Evolutionary conservation across 2,797 vertebrate species (phyloP), one percentile per base, ranked within the genome.

Genomic region (Moxostoma hubbsi): DNA sequence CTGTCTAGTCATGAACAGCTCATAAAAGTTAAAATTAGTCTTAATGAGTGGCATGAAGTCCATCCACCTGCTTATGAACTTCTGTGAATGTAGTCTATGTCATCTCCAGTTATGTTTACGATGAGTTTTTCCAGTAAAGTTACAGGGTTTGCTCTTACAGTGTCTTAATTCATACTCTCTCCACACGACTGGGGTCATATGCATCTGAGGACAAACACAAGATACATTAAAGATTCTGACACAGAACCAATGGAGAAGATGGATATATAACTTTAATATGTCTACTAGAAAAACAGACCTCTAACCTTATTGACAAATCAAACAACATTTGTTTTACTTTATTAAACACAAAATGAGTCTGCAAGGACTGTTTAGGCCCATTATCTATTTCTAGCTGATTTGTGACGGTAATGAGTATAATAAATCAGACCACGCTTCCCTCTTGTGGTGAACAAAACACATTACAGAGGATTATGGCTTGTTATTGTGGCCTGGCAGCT

Each of bases 141-240:
- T 80, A 84, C 75, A 82, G 75, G 65, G 82, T 87, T 80, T 79
- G 87, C 75, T 84, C 87, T 89, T 79, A 86, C 82, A 84, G 86
- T 75, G 79, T 88, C 86, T 68, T 72, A 81, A 82, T 87, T 91
- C 89, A 99, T 87, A 99, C 98, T 89, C 94, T 93, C 92, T 99
- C 98, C 87, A 99, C 97, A 90, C 94, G 95, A 92, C 96, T 97
- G 78, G 98, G 97, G 92, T 99, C 98, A 45, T 99, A 99, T 0
- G 92, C 87, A 88, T 95, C 95, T 96, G 89, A 86, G 89, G 86
- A 89, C 45, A 63, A 63, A 82, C 47, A 85, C 64, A 63, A 79
- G 53, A 76, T 66, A 49, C n/a, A 82, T 51, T 57, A 16, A 62
- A 3, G 13, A 43, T 69, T 74, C 3, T 0, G 51, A 74, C 79